Percentiles rank a stretch among this genome's conserved stretches.
Conservation (phyloP, 2,113 vertebrate species). For the Sterrhoptilus dennistouni region DNA sequence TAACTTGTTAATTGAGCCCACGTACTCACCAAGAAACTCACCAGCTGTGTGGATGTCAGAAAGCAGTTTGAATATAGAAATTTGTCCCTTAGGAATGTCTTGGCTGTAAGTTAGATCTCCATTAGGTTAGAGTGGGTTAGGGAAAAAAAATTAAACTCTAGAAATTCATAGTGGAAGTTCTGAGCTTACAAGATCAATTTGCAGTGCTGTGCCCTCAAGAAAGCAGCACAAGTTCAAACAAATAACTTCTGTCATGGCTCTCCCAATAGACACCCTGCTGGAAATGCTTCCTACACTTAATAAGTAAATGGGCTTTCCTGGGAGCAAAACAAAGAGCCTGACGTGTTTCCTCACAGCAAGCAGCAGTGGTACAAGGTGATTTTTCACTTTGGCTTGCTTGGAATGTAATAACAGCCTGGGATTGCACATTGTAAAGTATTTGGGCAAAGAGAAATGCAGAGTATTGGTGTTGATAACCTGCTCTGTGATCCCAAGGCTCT, state of each 20-base stretch:
- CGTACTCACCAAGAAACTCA: neutral
- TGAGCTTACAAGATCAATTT: neutral
- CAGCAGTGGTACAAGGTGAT: neutral
- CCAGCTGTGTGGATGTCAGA: neutral
- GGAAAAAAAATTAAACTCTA: neutral
- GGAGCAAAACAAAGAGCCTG: neutral
- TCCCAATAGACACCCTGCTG: slow-evolving; percentile 17
- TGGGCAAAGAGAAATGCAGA: neutral
- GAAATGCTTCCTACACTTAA: slow-evolving; percentile 6
- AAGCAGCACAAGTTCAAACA: neutral
- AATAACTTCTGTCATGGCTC: neutral
- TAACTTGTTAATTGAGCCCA: neutral
- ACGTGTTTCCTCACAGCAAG: neutral
- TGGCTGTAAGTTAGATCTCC: neutral
- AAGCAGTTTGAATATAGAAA: neutral
- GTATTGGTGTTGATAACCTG: neutral
- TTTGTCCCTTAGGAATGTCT: neutral
- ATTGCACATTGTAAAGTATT: neutral
- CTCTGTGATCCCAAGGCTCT: neutral
- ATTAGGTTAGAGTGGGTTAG: neutral
- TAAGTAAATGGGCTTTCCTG: slow-evolving; percentile 16
- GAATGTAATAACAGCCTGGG: neutral
- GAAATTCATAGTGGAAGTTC: neutral
- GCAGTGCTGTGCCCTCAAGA: neutral
- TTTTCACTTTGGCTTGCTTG: neutral